Evolutionary conservation across 2,888 invertebrate species (phyloP).

Genomic region (Cerastis rubricosa): DNA sequence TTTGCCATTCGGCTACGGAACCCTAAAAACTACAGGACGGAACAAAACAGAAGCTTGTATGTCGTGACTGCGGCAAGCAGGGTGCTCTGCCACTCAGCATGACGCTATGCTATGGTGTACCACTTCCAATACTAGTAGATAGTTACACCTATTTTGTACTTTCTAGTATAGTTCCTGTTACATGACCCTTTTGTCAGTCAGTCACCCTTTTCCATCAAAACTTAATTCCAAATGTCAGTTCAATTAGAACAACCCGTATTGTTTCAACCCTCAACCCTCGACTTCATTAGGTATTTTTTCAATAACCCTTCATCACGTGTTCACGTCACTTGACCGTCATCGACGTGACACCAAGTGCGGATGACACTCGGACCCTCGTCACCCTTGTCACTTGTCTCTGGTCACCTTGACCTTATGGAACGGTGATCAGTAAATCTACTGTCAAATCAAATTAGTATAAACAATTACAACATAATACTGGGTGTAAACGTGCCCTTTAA

Average conservation of each 20-base stretch:
- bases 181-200: not conserved
- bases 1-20: no score
- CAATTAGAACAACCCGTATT: conserved; percentile 5
- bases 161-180: not conserved
- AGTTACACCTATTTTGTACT: not conserved
- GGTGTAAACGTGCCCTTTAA: no score
- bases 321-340: conserved; percentile 19
- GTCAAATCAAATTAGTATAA: not conserved
- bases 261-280: not conserved
- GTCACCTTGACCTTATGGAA: conserved; percentile 13
- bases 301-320: conserved; percentile 35
- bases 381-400: conserved; percentile 51
- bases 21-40: no score
- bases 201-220: no score
- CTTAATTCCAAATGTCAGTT: conserved; percentile 10
- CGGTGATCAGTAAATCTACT: conserved; percentile 4
- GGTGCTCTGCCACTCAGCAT: no score
- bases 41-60: no score
- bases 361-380: conserved; percentile 52
- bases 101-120: no score
- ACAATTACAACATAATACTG: not conserved
- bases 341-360: conserved; percentile 13
- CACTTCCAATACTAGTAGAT: not conserved
- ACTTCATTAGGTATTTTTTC: conserved; percentile 38
- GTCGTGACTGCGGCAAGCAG: no score